These are phyloP conservation scores for Darevskia nairensis DNA, from an alignment of 2,797 vertebrate genomes.

Conservation along the genomic window DNA sequence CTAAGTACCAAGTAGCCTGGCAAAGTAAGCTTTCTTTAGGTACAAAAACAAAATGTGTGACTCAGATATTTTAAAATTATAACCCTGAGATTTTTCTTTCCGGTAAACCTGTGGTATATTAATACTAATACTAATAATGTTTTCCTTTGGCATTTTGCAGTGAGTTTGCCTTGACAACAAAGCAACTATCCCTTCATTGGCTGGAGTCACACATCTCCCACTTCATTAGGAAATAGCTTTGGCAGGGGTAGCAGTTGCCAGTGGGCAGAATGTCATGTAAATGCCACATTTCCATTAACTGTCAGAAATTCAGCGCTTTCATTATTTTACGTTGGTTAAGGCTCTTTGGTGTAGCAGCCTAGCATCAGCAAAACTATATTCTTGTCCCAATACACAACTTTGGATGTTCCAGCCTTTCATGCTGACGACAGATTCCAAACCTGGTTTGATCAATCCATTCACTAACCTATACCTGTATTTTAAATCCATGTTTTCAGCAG, in stretches of 20 bases:
- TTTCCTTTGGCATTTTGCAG: not conserved
- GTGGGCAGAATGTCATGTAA: not conserved
- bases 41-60: not conserved
- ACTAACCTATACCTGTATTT: too few relatives aligned
- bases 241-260: not conserved
- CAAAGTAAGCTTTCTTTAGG: conserved; percentile 42
- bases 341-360: not conserved
- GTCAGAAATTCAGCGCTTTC: not conserved
- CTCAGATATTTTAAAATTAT: conserved; percentile 1
- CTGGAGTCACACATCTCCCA: not conserved
- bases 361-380: not conserved
- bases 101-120: too few relatives aligned
- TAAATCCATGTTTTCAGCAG: not conserved
- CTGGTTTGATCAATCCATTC: not conserved
- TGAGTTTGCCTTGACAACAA: not conserved
- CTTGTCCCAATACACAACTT: not conserved
- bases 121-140: too few relatives aligned
- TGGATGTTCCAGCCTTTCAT: not conserved
- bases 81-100: not conserved
- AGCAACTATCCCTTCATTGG: not conserved
- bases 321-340: not conserved
- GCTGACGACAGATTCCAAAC: not conserved
- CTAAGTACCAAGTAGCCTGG: conserved; percentile 63
- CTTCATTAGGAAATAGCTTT: not conserved
- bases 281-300: not conserved